Base-by-base conservation (phyloP, 2,888 invertebrate genomes). In the Eupithecia subumbrata region DNA sequence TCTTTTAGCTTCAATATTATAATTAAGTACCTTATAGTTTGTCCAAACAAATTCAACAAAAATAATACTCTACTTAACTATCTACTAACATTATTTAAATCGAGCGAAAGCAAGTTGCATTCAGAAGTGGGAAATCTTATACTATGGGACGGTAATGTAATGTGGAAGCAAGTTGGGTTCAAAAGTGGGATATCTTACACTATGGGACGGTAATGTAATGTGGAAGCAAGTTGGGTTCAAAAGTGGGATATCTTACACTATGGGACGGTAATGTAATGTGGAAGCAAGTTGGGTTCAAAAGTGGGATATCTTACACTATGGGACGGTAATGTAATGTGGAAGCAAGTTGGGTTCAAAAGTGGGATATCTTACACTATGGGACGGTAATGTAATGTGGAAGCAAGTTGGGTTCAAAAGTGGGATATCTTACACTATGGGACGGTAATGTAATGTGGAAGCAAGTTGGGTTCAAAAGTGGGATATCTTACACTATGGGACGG, bases 301-400 rank as follows among this genome's bases (percentile, higher is more conserved):
- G 9, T n/a, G 52, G 52, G 52, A n/a, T 52, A 11, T 52, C 52
- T 52, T 52, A 37, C 2, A 37, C 37, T 37, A 37, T 37, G 5
- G 37, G 37, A 37, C 37, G 37, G 5, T 37, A 37, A 37, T 37
- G 37, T 37, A 37, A 37, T 37, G 37, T 37, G 37, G 37, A 37
- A 37, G 37, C 37, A 37, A 37, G 37, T 37, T 37, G 5, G 0
- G 52, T 11, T 52, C 52, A n/a, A 9, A n/a, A 52, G 9, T n/a
- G 52, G 52, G 52, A n/a, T 52, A 11, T 52, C 52, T 52, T 52
- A 52, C n/a, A n/a, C n/a, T n/a, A 52, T 52, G n/a, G 52, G n/a
- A 52, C 52, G 52, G 52, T n/a, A 37, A 37, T 37, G 37, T 37
- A 37, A 37, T 37, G 37, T 37, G 37, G 37, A 37, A 37, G 37